Percentiles rank a stretch among this genome's conserved stretches.
Evolutionary conservation across 2,888 invertebrate species (phyloP).

Genomic region (Chrysolina americana): DNA sequence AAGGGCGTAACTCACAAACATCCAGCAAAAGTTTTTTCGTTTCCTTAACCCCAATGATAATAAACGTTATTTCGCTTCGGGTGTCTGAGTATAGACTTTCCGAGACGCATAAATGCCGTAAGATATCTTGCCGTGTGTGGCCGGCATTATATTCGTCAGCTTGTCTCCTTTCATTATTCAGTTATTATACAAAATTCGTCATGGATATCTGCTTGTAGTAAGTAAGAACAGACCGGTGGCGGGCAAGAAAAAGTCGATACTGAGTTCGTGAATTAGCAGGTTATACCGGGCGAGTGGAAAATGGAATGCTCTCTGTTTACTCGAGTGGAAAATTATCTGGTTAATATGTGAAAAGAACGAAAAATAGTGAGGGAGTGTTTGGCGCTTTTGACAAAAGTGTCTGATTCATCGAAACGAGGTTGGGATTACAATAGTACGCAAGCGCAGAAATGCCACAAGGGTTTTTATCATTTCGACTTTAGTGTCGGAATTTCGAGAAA

Average conservation of each 20-base stretch:
- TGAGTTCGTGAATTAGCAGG: neutral
- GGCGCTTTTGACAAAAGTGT: neutral
- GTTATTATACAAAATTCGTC: conserved; percentile 20
- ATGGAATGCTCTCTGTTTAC: neutral
- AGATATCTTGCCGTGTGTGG: neutral
- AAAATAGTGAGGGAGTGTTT: neutral
- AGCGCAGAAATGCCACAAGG: too few relatives aligned
- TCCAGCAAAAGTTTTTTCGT: too few relatives aligned
- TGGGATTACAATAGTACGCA: too few relatives aligned
- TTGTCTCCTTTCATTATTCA: conserved; percentile 17
- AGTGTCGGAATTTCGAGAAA: too few relatives aligned
- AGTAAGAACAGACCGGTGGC: conserved; percentile 15
- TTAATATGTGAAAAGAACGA: neutral
- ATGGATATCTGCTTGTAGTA: conserved; percentile 14
- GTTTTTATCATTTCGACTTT: too few relatives aligned
- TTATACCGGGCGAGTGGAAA: conserved; percentile 9
- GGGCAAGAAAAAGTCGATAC: conserved; percentile 1
- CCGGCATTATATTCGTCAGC: neutral
- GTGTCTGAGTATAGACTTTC: too few relatives aligned
- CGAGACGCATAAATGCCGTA: too few relatives aligned
- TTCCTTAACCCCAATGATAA: too few relatives aligned
- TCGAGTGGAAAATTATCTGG: conserved; percentile 12
- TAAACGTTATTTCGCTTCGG: too few relatives aligned
- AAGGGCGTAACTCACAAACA: too few relatives aligned
- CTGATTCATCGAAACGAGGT: too few relatives aligned